Evolutionary conservation across 1,140 invertebrate species (phyloP).

Genomic region (Semibalanus balanoides): DNA sequence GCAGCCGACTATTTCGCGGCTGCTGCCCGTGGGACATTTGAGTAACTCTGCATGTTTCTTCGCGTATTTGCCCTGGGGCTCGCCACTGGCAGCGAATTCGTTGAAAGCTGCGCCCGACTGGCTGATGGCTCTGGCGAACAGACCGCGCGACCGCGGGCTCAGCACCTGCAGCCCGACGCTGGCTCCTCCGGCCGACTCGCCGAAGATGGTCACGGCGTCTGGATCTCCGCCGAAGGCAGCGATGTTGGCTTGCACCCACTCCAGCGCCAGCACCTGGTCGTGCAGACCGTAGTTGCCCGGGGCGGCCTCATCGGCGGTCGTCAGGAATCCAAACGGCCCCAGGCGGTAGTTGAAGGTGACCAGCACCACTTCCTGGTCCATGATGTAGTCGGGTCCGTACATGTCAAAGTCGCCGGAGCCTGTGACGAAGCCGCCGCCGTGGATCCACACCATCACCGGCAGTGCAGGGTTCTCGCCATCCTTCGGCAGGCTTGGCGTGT

Average conservation of each 20-base stretch:
- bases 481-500: constrained; percentile 14
- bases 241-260: constrained; percentile 84
- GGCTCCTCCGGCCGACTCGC: constrained; percentile 76
- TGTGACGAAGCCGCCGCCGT: constrained; percentile 81
- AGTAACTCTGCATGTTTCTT: constrained; percentile 66
- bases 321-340: constrained; percentile 52
- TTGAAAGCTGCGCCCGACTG: constrained; percentile 50
- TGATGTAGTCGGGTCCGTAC: constrained; percentile 74
- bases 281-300: constrained; percentile 42
- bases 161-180: constrained; percentile 66
- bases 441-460: constrained; percentile 72
- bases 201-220: constrained; percentile 72
- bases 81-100: constrained; percentile 77
- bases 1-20: constrained; percentile 55
- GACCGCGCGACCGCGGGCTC: constrained; percentile 54
- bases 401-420: constrained; percentile 77
- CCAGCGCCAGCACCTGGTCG: constrained; percentile 80
- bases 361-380: constrained; percentile 63
- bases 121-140: constrained; percentile 67
- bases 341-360: constrained; percentile 79
- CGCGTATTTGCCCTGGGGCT: constrained; percentile 59
- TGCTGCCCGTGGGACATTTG: constrained; percentile 55
- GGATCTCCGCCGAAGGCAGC: constrained; percentile 48
- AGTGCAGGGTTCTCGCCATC: constrained; percentile 27
- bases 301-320: constrained; percentile 22